phyloP scores from a whole-genome alignment of 2,113 vertebrate genomes.

The Salvelinus namaycush region DNA sequence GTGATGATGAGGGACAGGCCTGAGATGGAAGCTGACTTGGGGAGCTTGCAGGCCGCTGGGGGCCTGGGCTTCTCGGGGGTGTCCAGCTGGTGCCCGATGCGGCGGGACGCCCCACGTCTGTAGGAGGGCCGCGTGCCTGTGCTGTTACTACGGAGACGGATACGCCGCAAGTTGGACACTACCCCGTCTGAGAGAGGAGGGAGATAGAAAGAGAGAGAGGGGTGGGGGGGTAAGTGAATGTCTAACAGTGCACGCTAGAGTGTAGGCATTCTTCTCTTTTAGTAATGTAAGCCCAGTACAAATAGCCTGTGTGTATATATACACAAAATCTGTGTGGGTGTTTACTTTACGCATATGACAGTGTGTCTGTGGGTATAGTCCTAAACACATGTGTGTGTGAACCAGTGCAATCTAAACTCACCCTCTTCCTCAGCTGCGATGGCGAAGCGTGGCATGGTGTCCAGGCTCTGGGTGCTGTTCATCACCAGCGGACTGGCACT shows the following conservation, averaged over 20 bases:
- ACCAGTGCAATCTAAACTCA: constrained; percentile 28
- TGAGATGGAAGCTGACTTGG: constrained; percentile 90
- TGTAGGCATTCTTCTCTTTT: too few relatives aligned
- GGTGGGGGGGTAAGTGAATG: neutral
- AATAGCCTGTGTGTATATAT: too few relatives aligned
- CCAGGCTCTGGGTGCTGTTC: constrained; percentile 84
- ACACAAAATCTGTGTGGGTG: too few relatives aligned
- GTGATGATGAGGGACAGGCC: constrained; percentile 90
- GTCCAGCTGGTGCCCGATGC: constrained; percentile 76
- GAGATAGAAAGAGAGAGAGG: neutral
- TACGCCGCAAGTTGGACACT: constrained; percentile 79
- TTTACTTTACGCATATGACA: too few relatives aligned
- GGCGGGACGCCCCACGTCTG: constrained; percentile 73
- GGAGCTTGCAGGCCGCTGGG: constrained; percentile 70
- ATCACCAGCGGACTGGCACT: constrained; percentile 76
- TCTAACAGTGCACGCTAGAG: too few relatives aligned
- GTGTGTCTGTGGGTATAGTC: too few relatives aligned
- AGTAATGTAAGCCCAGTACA: too few relatives aligned
- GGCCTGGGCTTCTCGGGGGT: constrained; percentile 73
- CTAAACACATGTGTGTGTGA: too few relatives aligned
- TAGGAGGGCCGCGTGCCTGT: constrained; percentile 83
- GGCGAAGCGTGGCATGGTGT: constrained; percentile 86
- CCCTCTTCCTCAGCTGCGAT: constrained; percentile 88
- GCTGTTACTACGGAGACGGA: constrained; percentile 91
- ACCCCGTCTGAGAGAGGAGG: constrained; percentile 55